These are phyloP conservation scores for Colletes gigas DNA, from an alignment of 1,140 invertebrate genomes.

Conservation along the genomic window DNA sequence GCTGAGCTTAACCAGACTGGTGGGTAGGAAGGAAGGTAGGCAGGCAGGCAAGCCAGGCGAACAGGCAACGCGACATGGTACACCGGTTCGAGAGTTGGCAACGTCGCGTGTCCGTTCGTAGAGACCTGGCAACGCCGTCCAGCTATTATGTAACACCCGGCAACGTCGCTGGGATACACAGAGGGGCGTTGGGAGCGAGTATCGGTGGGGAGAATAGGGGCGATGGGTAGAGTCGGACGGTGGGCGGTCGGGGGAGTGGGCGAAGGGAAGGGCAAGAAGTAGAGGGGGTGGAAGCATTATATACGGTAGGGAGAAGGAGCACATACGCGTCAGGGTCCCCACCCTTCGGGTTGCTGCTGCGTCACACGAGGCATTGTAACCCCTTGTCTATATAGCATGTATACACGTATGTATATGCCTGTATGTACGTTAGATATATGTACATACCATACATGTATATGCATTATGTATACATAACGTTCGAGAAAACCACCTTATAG, in stretches of 20 bases:
- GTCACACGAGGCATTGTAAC: constrained; percentile 75
- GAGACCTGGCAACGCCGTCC: constrained; percentile 65
- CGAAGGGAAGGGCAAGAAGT: constrained; percentile 33
- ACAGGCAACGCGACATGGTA: constrained; percentile 54
- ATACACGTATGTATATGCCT: constrained; percentile 40
- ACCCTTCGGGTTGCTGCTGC: constrained; percentile 59
- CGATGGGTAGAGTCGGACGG: constrained; percentile 49
- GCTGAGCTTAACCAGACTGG: constrained; percentile 38
- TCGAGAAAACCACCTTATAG: constrained; percentile 47
- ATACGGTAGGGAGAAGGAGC: constrained; percentile 52
- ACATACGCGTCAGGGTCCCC: constrained; percentile 57
- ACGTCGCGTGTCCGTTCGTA: constrained; percentile 64
- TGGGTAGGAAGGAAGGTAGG: constrained; percentile 15
- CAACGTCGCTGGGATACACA: constrained; percentile 71
- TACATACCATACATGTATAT: neutral
- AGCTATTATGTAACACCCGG: constrained; percentile 79
- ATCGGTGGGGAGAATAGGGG: constrained; percentile 65
- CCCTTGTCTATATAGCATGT: constrained; percentile 66
- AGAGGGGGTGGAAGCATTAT: constrained; percentile 44
- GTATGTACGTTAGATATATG: too few species aligned
- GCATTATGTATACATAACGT: constrained; percentile 11
- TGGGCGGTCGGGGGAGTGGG: constrained; percentile 49
- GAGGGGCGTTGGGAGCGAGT: constrained; percentile 58
- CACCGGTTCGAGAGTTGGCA: constrained; percentile 71
- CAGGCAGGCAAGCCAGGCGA: constrained; percentile 21